phyloP scores from a whole-genome alignment of 2,113 vertebrate genomes.

The Chauna torquata region DNA sequence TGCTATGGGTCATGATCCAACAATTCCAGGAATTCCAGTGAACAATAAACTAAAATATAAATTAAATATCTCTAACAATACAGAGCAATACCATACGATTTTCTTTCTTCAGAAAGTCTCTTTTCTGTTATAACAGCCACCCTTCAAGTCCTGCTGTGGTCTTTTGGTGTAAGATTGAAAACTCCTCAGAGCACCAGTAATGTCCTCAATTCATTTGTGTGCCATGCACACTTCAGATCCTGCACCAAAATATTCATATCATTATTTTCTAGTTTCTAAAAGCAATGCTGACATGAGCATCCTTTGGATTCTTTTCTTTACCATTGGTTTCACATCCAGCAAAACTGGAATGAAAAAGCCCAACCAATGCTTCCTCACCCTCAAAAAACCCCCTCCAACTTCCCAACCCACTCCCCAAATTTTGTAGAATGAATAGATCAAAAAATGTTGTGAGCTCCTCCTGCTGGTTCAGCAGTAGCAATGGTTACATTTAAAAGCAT shows the following conservation, averaged over 20 bases:
- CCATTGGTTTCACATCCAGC: neutral
- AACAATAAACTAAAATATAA: neutral
- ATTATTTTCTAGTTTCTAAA: neutral
- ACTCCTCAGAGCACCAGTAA: neutral
- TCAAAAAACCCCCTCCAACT: neutral
- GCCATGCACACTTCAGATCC: neutral
- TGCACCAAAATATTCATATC: neutral
- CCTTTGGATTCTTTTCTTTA: neutral
- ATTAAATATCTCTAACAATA: neutral
- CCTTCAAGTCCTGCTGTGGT: neutral
- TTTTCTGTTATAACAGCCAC: neutral
- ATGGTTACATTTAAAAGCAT: constrained; percentile 4
- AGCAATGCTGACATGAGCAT: neutral
- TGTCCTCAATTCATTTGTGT: neutral
- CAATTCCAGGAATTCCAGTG: neutral
- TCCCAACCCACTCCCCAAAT: neutral
- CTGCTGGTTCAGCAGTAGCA: constrained; percentile 43
- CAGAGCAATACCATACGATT: neutral
- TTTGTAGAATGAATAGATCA: constrained; percentile 21
- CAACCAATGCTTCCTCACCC: neutral
- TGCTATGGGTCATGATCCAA: neutral
- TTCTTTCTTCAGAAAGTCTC: neutral
- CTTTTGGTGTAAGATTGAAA: neutral
- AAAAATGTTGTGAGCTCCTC: constrained; percentile 55
- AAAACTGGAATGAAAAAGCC: neutral